Evolutionary conservation across 2,888 invertebrate species (phyloP).

Genomic region (Aricia artaxerxes): DNA sequence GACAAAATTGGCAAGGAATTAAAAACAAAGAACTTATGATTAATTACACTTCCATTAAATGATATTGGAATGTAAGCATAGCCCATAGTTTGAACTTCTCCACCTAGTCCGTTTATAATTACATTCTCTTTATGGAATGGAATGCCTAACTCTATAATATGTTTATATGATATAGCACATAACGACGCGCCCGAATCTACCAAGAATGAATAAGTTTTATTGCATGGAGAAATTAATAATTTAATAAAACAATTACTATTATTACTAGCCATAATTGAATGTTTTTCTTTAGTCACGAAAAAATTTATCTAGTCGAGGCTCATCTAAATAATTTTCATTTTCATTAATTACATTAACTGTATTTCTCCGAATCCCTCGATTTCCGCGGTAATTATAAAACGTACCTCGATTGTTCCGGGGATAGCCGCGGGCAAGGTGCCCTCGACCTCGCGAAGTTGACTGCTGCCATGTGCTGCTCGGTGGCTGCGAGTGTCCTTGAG

Average conservation of each 20-base stretch:
- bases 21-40: slow-evolving; percentile 36
- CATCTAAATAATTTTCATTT: not conserved
- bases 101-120: slow-evolving; percentile 33
- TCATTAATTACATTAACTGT: slow-evolving; percentile 1
- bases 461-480: not conserved
- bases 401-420: not conserved
- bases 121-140: slow-evolving; percentile 26
- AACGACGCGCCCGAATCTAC: slow-evolving; percentile 32
- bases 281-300: slow-evolving; percentile 17
- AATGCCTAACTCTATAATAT: slow-evolving; percentile 19
- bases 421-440: no score
- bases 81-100: slow-evolving; percentile 33
- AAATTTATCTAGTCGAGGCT: slow-evolving; percentile 23
- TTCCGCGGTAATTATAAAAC: slow-evolving; percentile 1
- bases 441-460: no score
- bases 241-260: slow-evolving; percentile 21
- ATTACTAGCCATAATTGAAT: slow-evolving; percentile 24
- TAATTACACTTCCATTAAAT: slow-evolving; percentile 26
- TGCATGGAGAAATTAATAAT: slow-evolving; percentile 6
- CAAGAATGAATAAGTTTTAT: slow-evolving; percentile 18
- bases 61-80: slow-evolving; percentile 29
- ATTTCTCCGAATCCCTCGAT: not conserved
- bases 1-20: slow-evolving; percentile 24
- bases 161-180: slow-evolving; percentile 27
- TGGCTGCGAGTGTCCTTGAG: not conserved